Base-by-base conservation (phyloP, 53 echinoderm and acorn worm species). In the Echinarachnius parma region DNA sequence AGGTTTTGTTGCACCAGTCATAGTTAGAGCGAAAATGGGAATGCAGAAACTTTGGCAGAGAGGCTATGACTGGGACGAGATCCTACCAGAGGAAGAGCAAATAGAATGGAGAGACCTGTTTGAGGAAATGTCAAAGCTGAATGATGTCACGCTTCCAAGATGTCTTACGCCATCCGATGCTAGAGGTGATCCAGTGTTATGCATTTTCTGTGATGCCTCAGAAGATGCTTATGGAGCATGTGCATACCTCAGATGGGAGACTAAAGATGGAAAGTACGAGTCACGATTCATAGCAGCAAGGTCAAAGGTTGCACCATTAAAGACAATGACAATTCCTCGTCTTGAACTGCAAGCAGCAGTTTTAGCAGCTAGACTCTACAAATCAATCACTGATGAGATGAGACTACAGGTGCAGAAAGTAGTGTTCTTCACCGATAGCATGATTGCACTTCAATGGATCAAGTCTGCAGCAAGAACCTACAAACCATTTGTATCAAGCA, bases 141-240 rank as follows among this genome's bases (percentile, higher is more conserved):
- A 53, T 39, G 44, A 50, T 2, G 62, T 62, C 13, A 27, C n/a
- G 2, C 28, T 81, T 2, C 34, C 61, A 10, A 63, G 81, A 37
- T 75, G 61, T 5, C 52, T 81, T 2, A 75, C 74, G 1, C 81
- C 75, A 2, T 16, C 53, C 20, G 42, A 29, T 29, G 74, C 54
- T 28, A 42, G 1, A 35, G 59, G 57, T 24, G 42, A 59, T 1
- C 77, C 66, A 48, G 34, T 49, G 1, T 34, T 88, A 0, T 83
- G 83, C 36, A 67, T 88, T 46, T 88, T 83, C 59, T 71, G 66
- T 4, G 88, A 88, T 49, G 88, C 88, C 2, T 83, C 88, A 0
- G 83, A 83, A 66, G 58, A 75, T 24, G 88, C 88, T 19, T 88
- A 72, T 23, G 83, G 82, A 14, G 59, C 80, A 22, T 75, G 76